Evolutionary conservation across 2,113 vertebrate species (phyloP).

Genomic region (Cercopithecus mona): DNA sequence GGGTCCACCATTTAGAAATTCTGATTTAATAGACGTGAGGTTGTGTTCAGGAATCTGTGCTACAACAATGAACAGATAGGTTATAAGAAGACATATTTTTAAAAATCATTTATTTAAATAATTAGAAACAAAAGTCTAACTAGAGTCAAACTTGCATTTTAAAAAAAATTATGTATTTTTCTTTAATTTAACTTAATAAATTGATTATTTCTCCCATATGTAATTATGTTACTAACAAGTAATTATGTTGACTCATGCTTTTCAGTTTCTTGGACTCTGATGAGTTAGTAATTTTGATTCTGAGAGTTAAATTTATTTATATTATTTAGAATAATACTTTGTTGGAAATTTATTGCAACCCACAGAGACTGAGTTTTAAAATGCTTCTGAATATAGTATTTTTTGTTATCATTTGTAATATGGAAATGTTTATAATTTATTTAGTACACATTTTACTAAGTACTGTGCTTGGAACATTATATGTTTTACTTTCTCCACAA

Average conservation of each 20-base stretch:
- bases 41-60: background rate
- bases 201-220: background rate
- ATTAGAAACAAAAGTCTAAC: background rate
- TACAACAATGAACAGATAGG: background rate
- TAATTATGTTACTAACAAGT: slow-evolving; percentile 9
- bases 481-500: background rate
- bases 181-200: background rate
- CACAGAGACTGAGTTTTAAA: background rate
- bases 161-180: background rate
- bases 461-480: background rate
- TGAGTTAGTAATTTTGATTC: slow-evolving; percentile 43
- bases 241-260: background rate
- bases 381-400: background rate
- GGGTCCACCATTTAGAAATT: background rate
- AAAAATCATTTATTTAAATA: background rate
- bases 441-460: background rate
- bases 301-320: background rate
- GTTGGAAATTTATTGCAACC: background rate
- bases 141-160: background rate
- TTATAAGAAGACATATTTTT: background rate
- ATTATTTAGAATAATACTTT: slow-evolving; percentile 8
- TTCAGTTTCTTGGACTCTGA: background rate
- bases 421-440: background rate
- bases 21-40: background rate
- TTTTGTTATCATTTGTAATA: background rate